These are phyloP conservation scores for Symphodus melops DNA, from an alignment of 2,113 vertebrate genomes.

Conservation along the genomic window DNA sequence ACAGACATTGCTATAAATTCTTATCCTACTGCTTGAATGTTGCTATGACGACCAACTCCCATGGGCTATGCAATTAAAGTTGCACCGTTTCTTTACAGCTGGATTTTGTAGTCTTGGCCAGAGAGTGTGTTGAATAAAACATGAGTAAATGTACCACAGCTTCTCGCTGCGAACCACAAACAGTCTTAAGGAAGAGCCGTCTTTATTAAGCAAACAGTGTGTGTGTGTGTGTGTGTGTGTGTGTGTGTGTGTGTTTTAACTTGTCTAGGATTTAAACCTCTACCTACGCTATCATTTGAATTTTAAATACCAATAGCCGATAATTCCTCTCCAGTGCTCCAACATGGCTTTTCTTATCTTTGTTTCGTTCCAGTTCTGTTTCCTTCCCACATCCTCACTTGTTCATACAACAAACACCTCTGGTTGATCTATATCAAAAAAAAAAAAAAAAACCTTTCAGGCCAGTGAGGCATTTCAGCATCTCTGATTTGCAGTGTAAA, in stretches of 20 bases:
- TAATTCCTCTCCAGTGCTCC: constrained; percentile 1
- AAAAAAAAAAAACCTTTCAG: constrained; percentile 25
- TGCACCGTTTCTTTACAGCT: constrained; percentile 75
- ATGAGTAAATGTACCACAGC: constrained; percentile 70
- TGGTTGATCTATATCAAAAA: constrained; percentile 7
- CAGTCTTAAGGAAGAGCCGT: constrained; percentile 32
- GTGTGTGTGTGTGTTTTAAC: constrained; percentile 10
- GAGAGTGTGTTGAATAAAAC: constrained; percentile 79
- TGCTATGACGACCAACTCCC: constrained; percentile 76
- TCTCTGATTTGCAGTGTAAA: constrained; percentile 36
- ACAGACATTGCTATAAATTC: constrained; percentile 61
- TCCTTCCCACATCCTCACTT: neutral
- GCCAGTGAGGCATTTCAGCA: constrained; percentile 26
- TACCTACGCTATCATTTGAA: constrained; percentile 10
- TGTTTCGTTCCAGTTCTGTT: neutral
- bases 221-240: constrained; percentile 23
- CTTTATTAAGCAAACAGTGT: constrained; percentile 17
- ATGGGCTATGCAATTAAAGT: constrained; percentile 79
- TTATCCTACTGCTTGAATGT: constrained; percentile 69
- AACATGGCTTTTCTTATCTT: constrained; percentile 11
- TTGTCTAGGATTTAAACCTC: constrained; percentile 25
- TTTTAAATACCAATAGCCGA: constrained; percentile 22
- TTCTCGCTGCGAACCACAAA: constrained; percentile 55
- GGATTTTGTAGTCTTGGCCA: constrained; percentile 72
- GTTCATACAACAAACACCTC: constrained; percentile 19